These are phyloP conservation scores for Lacanobia oleracea DNA, from an alignment of 2,888 invertebrate genomes.

Conservation along the genomic window DNA sequence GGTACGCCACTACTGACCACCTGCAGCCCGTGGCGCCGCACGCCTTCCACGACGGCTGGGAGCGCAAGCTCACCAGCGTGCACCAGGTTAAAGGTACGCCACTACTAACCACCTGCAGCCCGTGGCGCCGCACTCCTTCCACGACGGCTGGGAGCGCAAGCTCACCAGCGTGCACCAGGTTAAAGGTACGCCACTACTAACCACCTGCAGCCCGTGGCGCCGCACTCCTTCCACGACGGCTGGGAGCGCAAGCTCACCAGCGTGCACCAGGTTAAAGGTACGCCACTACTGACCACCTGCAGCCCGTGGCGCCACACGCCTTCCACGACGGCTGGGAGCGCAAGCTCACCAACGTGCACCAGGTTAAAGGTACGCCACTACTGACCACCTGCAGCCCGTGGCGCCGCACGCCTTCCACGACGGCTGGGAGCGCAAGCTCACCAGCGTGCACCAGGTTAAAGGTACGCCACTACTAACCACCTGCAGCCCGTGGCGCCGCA, in stretches of 20 bases:
- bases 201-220: too few relatives aligned
- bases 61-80: slow-evolving; percentile 97
- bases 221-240: slow-evolving; percentile 39
- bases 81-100: slow-evolving; percentile 98
- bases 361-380: slow-evolving; percentile 99
- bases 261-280: background rate
- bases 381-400: slow-evolving; percentile 97
- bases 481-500: slow-evolving; percentile 97
- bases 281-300: too few relatives aligned
- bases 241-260: slow-evolving; percentile 73
- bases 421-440: slow-evolving; percentile 98
- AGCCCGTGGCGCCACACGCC: slow-evolving; percentile 89
- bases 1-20: background rate
- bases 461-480: slow-evolving; percentile 98
- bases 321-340: slow-evolving; percentile 99
- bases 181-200: slow-evolving; percentile 93
- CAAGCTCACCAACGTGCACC: slow-evolving; percentile 97
- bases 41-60: slow-evolving; percentile 99
- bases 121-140: slow-evolving; percentile 94
- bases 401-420: slow-evolving; percentile 97
- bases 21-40: slow-evolving; percentile 89
- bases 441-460: slow-evolving; percentile 98
- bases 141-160: slow-evolving; percentile 99
- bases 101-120: slow-evolving; percentile 98
- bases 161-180: slow-evolving; percentile 98